Conservation (phyloP, 2,797 vertebrate genomes). For the Erithacus rubecula region DNA sequence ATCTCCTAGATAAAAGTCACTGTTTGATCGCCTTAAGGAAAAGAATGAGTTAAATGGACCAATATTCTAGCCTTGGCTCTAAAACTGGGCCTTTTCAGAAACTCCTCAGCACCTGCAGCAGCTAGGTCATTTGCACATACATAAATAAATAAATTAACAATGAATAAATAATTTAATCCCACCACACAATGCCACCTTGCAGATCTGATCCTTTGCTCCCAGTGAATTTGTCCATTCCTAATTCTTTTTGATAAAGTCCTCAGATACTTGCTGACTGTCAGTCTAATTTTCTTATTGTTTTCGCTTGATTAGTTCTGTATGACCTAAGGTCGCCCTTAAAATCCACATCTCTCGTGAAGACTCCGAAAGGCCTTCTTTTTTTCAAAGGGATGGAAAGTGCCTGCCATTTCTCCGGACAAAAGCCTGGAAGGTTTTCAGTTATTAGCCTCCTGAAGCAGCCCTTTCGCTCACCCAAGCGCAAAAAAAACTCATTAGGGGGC, state of each 20-base stretch:
- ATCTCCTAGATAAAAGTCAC: conserved; percentile 78
- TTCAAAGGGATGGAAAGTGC: conserved; percentile 76
- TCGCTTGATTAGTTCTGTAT: conserved; percentile 86
- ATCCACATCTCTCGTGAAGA: conserved; percentile 83
- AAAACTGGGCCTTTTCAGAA: conserved; percentile 77
- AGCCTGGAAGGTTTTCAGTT: conserved; percentile 75
- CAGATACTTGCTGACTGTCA: conserved; percentile 81
- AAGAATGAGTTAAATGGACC: conserved; percentile 85
- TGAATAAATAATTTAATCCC: conserved; percentile 87
- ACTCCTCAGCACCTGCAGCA: conserved; percentile 80
- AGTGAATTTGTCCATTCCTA: conserved; percentile 79
- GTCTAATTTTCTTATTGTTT: conserved; percentile 86
- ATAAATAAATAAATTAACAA: conserved; percentile 87
- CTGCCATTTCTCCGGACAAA: conserved; percentile 84
- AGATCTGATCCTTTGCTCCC: conserved; percentile 76
- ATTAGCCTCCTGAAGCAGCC: conserved; percentile 69
- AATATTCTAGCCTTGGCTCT: conserved; percentile 77
- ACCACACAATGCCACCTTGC: conserved; percentile 78
- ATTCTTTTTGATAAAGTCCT: conserved; percentile 87
- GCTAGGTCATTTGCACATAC: conserved; percentile 82
- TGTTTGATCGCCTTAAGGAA: conserved; percentile 79
- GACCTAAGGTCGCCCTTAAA: conserved; percentile 87
- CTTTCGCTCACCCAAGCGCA: conserved; percentile 87
- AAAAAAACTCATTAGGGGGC: conserved; percentile 89
- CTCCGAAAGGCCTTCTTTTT: conserved; percentile 72